phyloP scores from a whole-genome alignment of 1,140 invertebrate genomes.

The Philotrypesis tridentata region DNA sequence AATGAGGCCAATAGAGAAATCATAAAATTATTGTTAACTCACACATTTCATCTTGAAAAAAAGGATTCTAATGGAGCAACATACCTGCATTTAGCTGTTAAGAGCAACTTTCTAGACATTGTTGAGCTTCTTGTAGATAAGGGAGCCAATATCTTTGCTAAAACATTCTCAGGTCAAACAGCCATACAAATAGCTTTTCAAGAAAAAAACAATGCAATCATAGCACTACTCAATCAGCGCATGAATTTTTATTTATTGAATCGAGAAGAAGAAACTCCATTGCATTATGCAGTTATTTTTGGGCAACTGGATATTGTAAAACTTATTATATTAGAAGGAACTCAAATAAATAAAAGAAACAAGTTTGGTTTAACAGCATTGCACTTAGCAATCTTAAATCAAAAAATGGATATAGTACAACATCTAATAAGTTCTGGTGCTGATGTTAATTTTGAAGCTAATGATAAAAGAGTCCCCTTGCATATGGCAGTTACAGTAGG shows the following conservation, averaged over 20 bases:
- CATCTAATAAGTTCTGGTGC: background rate
- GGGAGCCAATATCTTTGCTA: slow-evolving; percentile 4
- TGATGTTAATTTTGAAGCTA: slow-evolving; percentile 1
- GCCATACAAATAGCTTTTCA: too few relatives aligned
- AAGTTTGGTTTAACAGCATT: slow-evolving; percentile 10
- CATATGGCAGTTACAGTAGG: background rate
- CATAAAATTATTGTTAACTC: slow-evolving; percentile 13
- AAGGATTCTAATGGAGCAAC: background rate
- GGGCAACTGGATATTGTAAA: background rate
- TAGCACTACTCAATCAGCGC: background rate
- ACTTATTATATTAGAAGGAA: background rate
- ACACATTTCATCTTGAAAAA: background rate
- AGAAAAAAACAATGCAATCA: slow-evolving; percentile 2
- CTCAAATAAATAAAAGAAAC: background rate
- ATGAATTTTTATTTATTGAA: background rate
- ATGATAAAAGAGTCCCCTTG: background rate
- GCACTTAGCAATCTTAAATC: slow-evolving; percentile 1
- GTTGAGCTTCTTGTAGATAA: slow-evolving; percentile 6
- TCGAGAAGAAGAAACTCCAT: background rate
- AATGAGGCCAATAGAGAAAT: background rate
- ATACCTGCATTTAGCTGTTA: slow-evolving; percentile 8
- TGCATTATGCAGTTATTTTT: slow-evolving; percentile 12
- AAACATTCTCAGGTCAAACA: background rate
- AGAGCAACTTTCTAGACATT: background rate
- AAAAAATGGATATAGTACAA: too few relatives aligned